phyloP scores from a whole-genome alignment of 2,888 invertebrate species.

The Drosophila antonietae region DNA sequence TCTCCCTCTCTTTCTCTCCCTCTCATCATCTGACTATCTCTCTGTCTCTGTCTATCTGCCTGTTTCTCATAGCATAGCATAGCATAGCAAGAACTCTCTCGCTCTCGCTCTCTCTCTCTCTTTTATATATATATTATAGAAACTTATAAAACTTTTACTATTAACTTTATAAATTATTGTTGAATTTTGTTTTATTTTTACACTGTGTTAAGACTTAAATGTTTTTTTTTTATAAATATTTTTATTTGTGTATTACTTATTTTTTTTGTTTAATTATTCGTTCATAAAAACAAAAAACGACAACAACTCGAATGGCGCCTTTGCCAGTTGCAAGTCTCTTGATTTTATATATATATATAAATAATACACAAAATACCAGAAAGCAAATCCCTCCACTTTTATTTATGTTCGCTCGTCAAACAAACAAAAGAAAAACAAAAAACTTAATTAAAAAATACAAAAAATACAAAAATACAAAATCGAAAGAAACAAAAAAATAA shows the following conservation, averaged over 20 bases:
- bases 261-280: conserved; percentile 47
- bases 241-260: conserved; percentile 45
- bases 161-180: conserved; percentile 80
- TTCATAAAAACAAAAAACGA: conserved; percentile 12
- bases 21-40: conserved; percentile 21
- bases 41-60: conserved; percentile 29
- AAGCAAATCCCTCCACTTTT: conserved; percentile 55
- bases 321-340: conserved; percentile 34
- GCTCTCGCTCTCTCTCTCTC: background rate
- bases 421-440: conserved; percentile 24
- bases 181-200: conserved; percentile 77
- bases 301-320: conserved; percentile 46
- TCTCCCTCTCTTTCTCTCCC: background rate
- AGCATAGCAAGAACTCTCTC: conserved; percentile 37
- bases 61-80: conserved; percentile 45
- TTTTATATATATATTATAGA: conserved; percentile 22
- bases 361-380: conserved; percentile 40
- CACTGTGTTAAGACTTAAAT: conserved; percentile 54
- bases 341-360: conserved; percentile 11
- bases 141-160: conserved; percentile 52
- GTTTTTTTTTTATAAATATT: conserved; percentile 58
- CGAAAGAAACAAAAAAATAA: conserved; percentile 12
- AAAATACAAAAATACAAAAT: conserved; percentile 8
- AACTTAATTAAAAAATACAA: conserved; percentile 15
- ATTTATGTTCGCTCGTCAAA: conserved; percentile 55